These are phyloP conservation scores for Eupithecia inturbata DNA, from an alignment of 2,888 invertebrate species.

Conservation along the genomic window DNA sequence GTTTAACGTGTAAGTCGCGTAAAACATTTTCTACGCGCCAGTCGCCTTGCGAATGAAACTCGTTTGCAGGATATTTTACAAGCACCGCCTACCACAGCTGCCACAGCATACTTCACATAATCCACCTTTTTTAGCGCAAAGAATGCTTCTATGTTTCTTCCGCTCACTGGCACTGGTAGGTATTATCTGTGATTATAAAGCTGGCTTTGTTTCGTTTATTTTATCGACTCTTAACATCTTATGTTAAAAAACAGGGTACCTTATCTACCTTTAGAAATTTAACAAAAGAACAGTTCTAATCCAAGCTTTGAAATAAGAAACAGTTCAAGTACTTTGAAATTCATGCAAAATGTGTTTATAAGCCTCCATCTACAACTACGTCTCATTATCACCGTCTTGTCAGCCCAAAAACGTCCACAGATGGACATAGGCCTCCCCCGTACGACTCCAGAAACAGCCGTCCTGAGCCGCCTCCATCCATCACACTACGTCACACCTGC, in stretches of 20 bases:
- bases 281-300: background rate
- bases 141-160: no score
- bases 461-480: background rate
- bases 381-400: no score
- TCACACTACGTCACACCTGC: no score
- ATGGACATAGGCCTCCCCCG: background rate
- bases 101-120: no score
- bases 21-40: no score
- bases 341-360: background rate
- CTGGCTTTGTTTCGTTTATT: slow-evolving; percentile 32
- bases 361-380: background rate
- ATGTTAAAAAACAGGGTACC: background rate
- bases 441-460: background rate
- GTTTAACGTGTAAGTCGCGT: no score
- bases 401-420: background rate
- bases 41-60: no score
- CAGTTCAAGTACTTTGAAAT: background rate
- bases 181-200: slow-evolving; percentile 28
- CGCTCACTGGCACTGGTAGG: no score
- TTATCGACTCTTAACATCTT: slow-evolving; percentile 27
- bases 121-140: no score
- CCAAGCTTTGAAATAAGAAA: background rate
- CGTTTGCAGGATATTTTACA: no score
- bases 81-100: no score
- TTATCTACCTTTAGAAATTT: background rate